Evolutionary conservation across 2,888 invertebrate species (phyloP).

Genomic region (Mimumesa dahlbomi): DNA sequence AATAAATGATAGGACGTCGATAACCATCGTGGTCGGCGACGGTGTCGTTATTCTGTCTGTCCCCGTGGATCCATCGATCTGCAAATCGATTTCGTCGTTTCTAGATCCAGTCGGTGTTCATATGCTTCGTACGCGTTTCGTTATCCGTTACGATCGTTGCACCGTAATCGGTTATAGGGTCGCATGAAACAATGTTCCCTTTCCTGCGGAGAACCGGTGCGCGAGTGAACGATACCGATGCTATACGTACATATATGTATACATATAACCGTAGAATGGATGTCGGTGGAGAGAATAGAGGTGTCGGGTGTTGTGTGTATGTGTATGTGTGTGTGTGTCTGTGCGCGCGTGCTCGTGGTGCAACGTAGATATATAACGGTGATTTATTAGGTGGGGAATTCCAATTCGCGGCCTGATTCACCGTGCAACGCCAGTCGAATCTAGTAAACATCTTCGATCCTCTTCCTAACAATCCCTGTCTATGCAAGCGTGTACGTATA

Average conservation of each 20-base stretch:
- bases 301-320: no score
- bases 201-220: slow-evolving; percentile 31
- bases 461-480: slow-evolving; percentile 15
- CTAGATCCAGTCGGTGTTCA: slow-evolving; percentile 5
- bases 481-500: background rate
- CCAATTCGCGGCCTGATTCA: slow-evolving; percentile 68
- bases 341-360: slow-evolving; percentile 40
- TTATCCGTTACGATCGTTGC: slow-evolving; percentile 42
- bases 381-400: slow-evolving; percentile 71
- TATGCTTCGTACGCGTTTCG: slow-evolving; percentile 13
- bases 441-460: slow-evolving; percentile 69
- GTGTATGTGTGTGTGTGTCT: no score
- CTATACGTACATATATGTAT: background rate
- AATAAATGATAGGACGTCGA: slow-evolving; percentile 36
- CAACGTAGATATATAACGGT: slow-evolving; percentile 59
- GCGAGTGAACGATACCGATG: slow-evolving; percentile 17
- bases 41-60: background rate
- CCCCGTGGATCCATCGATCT: slow-evolving; percentile 17
- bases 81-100: slow-evolving; percentile 19
- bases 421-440: slow-evolving; percentile 38
- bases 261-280: slow-evolving; percentile 14
- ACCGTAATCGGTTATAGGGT: slow-evolving; percentile 50
- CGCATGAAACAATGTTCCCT: slow-evolving; percentile 54
- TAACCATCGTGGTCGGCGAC: slow-evolving; percentile 33
- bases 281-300: background rate